Evolutionary conservation across 2,113 vertebrate species (phyloP).

Genomic region (Merops nubicus): DNA sequence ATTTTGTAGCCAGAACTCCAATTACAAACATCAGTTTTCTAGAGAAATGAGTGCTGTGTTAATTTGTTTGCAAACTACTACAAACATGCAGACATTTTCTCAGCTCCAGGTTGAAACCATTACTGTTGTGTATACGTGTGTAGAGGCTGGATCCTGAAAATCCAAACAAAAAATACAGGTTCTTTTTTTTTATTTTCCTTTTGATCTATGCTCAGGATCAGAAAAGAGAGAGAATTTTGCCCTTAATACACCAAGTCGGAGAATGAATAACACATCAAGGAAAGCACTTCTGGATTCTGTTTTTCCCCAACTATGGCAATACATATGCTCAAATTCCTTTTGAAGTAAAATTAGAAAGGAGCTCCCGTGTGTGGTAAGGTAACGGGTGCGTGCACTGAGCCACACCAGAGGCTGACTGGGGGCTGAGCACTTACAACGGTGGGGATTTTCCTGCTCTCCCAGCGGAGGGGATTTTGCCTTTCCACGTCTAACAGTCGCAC

Average conservation of each 20-base stretch:
- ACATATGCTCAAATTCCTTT: background rate
- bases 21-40: background rate
- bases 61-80: background rate
- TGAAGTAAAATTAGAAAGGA: constrained; percentile 5
- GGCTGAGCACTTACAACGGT: background rate
- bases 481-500: background rate
- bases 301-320: background rate
- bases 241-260: background rate
- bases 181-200: background rate
- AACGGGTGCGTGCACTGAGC: background rate
- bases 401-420: background rate
- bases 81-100: background rate
- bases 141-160: background rate
- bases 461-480: background rate
- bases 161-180: background rate
- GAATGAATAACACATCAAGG: constrained; percentile 1
- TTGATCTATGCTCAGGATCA: background rate
- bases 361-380: background rate
- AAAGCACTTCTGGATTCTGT: background rate
- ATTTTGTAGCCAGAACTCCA: background rate
- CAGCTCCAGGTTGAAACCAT: background rate
- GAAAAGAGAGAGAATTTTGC: background rate
- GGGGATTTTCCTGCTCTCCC: background rate
- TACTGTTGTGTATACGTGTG: background rate
- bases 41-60: background rate